Percentiles rank a stretch among this genome's conserved stretches.
Evolutionary conservation across 2,797 vertebrate species (phyloP).

Genomic region (Sarcophilus harrisii): DNA sequence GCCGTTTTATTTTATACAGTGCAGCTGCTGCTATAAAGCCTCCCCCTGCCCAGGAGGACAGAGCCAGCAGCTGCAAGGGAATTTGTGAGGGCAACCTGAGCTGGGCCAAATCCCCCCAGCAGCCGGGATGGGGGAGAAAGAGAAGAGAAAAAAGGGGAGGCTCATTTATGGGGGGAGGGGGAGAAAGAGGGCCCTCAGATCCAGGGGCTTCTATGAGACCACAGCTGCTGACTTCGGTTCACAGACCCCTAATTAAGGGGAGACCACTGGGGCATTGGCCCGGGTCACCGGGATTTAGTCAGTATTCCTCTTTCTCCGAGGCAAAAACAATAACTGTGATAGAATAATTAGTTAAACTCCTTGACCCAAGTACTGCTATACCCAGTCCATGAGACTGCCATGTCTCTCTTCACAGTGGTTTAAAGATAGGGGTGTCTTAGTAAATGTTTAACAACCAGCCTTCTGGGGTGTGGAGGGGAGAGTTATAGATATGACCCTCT

Average conservation of each 20-base stretch:
- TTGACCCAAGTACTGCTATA: not conserved
- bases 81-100: not conserved
- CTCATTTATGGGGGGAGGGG: not conserved
- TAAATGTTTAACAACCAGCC: not conserved
- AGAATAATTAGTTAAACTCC: not conserved
- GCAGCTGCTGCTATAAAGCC: slow-evolving; percentile 70
- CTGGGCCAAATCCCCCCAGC: not conserved
- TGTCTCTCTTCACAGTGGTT: not conserved
- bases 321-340: not conserved
- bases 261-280: not conserved
- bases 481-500: not conserved
- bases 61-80: slow-evolving; percentile 59
- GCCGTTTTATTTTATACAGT: slow-evolving; percentile 61
- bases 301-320: not conserved
- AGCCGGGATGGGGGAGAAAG: too few relatives aligned
- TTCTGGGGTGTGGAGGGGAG: not conserved
- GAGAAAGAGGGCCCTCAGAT: not conserved
- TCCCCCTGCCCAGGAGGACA: not conserved
- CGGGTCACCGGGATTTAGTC: not conserved
- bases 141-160: not conserved
- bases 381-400: not conserved
- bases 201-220: not conserved
- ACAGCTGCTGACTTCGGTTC: not conserved
- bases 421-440: not conserved
- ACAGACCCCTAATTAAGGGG: not conserved